Evolutionary conservation across 64 coral and sea anemone species (phyloP), one percentile per base, ranked within the genome.

Genomic region (Cladopsammia gracilis): DNA sequence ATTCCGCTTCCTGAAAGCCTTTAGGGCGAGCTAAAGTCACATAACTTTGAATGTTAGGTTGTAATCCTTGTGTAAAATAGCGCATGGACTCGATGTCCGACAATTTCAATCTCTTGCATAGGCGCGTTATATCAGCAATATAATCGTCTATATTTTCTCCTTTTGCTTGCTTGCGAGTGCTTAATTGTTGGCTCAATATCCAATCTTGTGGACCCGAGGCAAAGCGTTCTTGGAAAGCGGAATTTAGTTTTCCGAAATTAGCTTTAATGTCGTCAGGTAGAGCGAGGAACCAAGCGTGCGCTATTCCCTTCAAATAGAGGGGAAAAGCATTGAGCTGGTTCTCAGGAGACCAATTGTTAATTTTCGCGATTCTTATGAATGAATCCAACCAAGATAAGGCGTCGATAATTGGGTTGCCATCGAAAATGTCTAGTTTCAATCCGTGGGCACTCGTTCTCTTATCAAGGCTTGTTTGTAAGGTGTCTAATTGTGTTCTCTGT

Each of bases 21-120:
- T 87, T 69, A 14, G 84, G 84, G 7, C 25, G 67, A 22, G 9
- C 48, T 72, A 87, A 26, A 15, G 24, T n/a, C 6, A 87, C 84
- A 71, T 87, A 52, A 14, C 62, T 47, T 71, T 71, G 65, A 19
- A 87, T 16, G 3, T 87, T 18, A 0, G 62, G 3, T 10, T 70
- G 47, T 11, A 87, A 16, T 20, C 84, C 68, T 15, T 48, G 62
- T 3, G 69, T 87, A 54, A 87, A 87, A 20, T 87, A 71, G 45
- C 70, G 84, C 66, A 87, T 54, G 10, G 23, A 18, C 3, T 87
- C 84, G 0, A 6, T 15, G 25, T 87, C 67, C 0, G 48, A 70
- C 25, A 87, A 18, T n/a, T 53, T 43, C 4, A 87, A 12, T 5
- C 84, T 42, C 15, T 85, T 85, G 25, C 7, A 85, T 12, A 68